Conservation (phyloP, 2,888 invertebrate species). For the Toxonevra muliebris region DNA sequence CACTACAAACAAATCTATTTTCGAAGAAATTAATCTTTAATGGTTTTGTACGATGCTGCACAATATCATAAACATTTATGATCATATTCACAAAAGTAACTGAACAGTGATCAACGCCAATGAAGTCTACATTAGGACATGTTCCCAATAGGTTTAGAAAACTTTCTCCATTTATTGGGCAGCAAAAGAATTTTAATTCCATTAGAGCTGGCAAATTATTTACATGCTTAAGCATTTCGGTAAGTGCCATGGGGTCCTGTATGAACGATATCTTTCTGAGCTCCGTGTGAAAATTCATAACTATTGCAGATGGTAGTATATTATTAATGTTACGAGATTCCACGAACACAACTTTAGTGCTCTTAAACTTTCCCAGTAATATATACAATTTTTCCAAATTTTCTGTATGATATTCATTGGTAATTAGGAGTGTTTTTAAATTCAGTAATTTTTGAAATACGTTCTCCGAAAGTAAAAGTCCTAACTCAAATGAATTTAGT, state of each 20-base stretch:
- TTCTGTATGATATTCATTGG: neutral
- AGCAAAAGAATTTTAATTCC: conserved; percentile 6
- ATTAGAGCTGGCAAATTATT: conserved; percentile 4
- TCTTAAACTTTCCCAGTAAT: neutral
- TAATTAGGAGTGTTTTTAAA: conserved; percentile 16
- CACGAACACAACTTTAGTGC: neutral
- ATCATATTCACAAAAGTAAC: neutral
- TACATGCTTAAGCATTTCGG: conserved; percentile 14
- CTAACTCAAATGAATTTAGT: conserved; percentile 21
- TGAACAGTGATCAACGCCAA: conserved; percentile 12
- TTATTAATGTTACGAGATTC: conserved; percentile 6
- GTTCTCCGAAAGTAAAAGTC: conserved; percentile 8
- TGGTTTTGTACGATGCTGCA: conserved; percentile 1
- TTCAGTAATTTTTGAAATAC: neutral
- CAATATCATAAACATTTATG: conserved; percentile 2
- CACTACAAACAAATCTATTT: neutral
- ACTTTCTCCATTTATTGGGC: conserved; percentile 7
- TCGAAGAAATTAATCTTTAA: conserved; percentile 6
- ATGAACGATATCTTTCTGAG: neutral
- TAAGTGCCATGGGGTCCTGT: conserved; percentile 6
- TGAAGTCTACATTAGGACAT: conserved; percentile 13
- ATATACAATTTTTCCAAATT: conserved; percentile 13
- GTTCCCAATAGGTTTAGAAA: conserved; percentile 18
- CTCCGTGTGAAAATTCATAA: conserved; percentile 1
- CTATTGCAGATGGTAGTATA: conserved; percentile 13